Conservation (phyloP, 2,797 vertebrate species). For the Neostethus bicornis region DNA sequence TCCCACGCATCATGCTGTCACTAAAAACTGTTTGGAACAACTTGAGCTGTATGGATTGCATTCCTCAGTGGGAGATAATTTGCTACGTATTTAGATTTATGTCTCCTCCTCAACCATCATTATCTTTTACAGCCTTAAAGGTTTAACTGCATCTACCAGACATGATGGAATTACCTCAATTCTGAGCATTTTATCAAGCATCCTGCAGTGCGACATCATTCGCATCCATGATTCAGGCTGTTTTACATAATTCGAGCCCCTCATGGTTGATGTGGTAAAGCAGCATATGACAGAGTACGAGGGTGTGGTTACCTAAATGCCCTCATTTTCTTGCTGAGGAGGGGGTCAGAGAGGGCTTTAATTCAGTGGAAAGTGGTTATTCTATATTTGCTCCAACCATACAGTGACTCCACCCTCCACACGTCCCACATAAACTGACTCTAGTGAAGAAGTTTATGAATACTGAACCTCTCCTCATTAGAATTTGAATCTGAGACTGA, state of each 20-base stretch:
- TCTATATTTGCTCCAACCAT: slow-evolving; percentile 78
- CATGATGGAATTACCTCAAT: slow-evolving; percentile 45
- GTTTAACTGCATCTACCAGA: slow-evolving; percentile 39
- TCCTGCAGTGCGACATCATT: slow-evolving; percentile 16
- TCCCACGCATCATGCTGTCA: slow-evolving; percentile 3
- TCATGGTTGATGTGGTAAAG: slow-evolving; percentile 69
- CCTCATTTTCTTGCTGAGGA: slow-evolving; percentile 63
- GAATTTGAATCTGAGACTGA: slow-evolving; percentile 28
- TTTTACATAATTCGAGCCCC: slow-evolving; percentile 57
- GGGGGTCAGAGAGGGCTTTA: slow-evolving; percentile 62
- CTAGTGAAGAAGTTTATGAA: slow-evolving; percentile 64
- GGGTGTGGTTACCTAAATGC: slow-evolving; percentile 73
- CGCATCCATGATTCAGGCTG: slow-evolving; percentile 24
- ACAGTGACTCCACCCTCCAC: slow-evolving; percentile 78
- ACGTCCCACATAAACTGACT: slow-evolving; percentile 69
- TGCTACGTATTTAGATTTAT: slow-evolving; percentile 59
- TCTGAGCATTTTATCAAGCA: slow-evolving; percentile 43
- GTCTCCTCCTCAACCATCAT: slow-evolving; percentile 50
- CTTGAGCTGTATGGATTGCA: slow-evolving; percentile 66
- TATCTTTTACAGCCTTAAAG: slow-evolving; percentile 36
- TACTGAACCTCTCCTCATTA: slow-evolving; percentile 49
- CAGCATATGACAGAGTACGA: slow-evolving; percentile 55
- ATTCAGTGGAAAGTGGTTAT: slow-evolving; percentile 78
- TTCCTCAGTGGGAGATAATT: slow-evolving; percentile 52
- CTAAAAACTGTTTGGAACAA: slow-evolving; percentile 54